Conservation (phyloP, 2,888 invertebrate genomes). For the Drosophila atripex region DNA sequence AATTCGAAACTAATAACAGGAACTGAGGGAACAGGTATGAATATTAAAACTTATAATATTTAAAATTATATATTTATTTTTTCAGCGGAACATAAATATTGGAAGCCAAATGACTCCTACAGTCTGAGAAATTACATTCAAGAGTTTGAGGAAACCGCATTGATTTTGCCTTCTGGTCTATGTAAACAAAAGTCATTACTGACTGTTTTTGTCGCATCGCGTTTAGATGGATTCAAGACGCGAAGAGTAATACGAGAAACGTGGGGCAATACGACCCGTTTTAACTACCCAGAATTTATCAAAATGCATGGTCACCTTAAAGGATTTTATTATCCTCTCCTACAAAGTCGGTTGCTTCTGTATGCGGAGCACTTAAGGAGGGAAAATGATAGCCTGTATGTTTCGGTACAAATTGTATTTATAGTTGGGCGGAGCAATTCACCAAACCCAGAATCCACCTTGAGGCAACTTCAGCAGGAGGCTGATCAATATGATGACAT, state of each 20-base stretch:
- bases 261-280: conserved; percentile 83
- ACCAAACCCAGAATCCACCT: conserved; percentile 11
- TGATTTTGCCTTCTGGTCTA: not conserved
- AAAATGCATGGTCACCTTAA: conserved; percentile 78
- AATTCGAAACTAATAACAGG: no score
- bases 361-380: conserved; percentile 75
- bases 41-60: not conserved
- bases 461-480: conserved; percentile 87
- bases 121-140: not conserved
- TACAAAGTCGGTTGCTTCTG: conserved; percentile 58
- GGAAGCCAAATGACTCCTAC: not conserved
- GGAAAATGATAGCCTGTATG: conserved; percentile 32
- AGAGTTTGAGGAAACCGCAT: not conserved
- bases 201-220: not conserved
- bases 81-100: not conserved
- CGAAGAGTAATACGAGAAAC: conserved; percentile 84
- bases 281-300: conserved; percentile 81
- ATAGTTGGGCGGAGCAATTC: conserved; percentile 76
- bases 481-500: conserved; percentile 89
- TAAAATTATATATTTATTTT: not conserved
- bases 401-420: conserved; percentile 78
- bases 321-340: conserved; percentile 53
- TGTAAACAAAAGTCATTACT: not conserved
- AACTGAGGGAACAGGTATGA: conserved; percentile 25
- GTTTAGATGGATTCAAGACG: not conserved